Conservation (phyloP, 2,797 vertebrate species). For the Kryptolebias ocellatus region DNA sequence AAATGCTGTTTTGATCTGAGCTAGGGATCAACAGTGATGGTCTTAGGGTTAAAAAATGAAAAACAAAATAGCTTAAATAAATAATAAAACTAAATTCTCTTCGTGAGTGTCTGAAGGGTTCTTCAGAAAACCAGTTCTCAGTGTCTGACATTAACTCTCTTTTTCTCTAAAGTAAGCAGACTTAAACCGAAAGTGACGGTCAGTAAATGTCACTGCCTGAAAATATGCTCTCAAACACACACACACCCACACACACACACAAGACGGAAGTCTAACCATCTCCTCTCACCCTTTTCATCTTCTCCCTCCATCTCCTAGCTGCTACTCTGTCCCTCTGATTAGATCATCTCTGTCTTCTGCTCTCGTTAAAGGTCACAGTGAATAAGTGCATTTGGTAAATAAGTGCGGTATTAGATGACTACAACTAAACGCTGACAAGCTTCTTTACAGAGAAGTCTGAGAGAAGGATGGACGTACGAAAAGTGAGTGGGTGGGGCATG, state of each 20-base stretch:
- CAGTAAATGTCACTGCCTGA: slow-evolving; percentile 57
- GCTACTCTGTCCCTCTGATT: slow-evolving; percentile 57
- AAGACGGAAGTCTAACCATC: slow-evolving; percentile 27
- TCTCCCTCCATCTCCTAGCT: slow-evolving; percentile 44
- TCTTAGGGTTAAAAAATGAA: too few relatives aligned
- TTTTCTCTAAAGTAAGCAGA: slow-evolving; percentile 13
- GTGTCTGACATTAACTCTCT: slow-evolving; percentile 11
- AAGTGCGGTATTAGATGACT: slow-evolving; percentile 31
- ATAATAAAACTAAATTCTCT: too few relatives aligned
- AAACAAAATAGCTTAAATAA: too few relatives aligned
- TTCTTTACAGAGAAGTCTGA: slow-evolving; percentile 4
- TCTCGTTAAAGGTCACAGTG: slow-evolving; percentile 65
- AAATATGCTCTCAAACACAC: slow-evolving; percentile 30
- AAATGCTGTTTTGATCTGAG: too few relatives aligned
- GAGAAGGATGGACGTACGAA: neutral
- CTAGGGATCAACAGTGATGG: too few relatives aligned
- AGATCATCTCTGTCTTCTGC: slow-evolving; percentile 51
- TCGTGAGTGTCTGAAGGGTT: neutral
- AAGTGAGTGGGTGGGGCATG: slow-evolving; percentile 7
- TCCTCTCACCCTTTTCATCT: slow-evolving; percentile 47
- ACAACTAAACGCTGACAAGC: slow-evolving; percentile 23
- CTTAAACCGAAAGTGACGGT: slow-evolving; percentile 36
- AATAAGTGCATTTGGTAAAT: slow-evolving; percentile 58
- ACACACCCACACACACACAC: slow-evolving; percentile 8
- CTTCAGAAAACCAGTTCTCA: neutral